Conservation (phyloP, 2,113 vertebrate genomes). For the Chaetura pelagica region DNA sequence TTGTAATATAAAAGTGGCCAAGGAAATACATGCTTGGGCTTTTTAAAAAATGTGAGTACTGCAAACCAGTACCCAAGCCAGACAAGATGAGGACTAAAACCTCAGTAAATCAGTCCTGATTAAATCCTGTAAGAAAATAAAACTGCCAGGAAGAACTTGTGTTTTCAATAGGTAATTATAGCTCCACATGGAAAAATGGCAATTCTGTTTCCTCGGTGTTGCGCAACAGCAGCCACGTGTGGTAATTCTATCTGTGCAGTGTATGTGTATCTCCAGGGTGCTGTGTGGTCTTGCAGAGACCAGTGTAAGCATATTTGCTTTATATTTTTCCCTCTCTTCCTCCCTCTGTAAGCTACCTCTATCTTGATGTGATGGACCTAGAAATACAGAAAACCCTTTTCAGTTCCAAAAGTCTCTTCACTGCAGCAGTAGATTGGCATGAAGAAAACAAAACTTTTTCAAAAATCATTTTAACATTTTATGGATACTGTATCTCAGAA, state of each 20-base stretch:
- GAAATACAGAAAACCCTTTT: neutral
- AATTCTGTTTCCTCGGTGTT: neutral
- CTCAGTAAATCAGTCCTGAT: conserved; percentile 28
- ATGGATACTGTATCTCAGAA: neutral
- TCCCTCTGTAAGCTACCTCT: neutral
- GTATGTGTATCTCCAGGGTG: neutral
- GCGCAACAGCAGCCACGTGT: neutral
- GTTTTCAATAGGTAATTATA: conserved; percentile 44
- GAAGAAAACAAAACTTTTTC: neutral
- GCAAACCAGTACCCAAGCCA: conserved; percentile 2
- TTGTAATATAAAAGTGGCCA: neutral
- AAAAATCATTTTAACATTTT: neutral
- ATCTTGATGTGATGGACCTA: neutral
- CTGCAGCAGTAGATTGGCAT: fast-evolving
- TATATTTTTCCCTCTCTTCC: neutral
- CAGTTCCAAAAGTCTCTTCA: neutral
- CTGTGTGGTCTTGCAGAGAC: neutral
- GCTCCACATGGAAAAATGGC: conserved; percentile 26
- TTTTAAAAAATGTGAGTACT: neutral
- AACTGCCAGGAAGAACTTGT: conserved; percentile 21
- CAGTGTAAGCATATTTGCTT: neutral
- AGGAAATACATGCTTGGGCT: neutral
- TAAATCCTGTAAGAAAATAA: conserved; percentile 42
- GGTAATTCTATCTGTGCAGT: neutral
- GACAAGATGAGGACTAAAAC: conserved; percentile 34